phyloP scores from a whole-genome alignment of 2,797 vertebrate genomes.

The Sebastes kiyomatsui region DNA sequence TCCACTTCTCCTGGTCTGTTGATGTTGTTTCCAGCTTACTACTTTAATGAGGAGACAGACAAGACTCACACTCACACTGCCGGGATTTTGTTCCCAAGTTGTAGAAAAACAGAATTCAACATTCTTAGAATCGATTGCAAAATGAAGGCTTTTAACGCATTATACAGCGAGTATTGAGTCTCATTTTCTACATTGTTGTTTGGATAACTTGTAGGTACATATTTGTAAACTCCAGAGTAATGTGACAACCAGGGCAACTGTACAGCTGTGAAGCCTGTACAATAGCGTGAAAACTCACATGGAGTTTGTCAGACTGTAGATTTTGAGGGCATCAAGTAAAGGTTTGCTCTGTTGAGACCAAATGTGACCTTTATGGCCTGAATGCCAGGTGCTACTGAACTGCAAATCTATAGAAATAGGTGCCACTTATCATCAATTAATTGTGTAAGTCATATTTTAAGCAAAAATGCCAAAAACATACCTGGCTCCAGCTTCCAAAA shows the following conservation, averaged over 20 bases:
- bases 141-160: neutral
- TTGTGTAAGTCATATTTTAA: neutral
- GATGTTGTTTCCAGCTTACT: slow-evolving; percentile 17
- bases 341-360: neutral
- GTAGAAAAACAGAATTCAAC: neutral
- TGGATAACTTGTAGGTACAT: neutral
- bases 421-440: neutral
- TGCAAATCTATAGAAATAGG: neutral
- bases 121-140: neutral
- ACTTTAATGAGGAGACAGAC: slow-evolving; percentile 36
- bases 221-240: neutral
- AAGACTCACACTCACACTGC: neutral
- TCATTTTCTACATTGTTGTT: no score
- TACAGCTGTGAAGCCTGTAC: neutral
- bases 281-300: neutral
- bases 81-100: neutral
- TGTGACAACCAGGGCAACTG: neutral
- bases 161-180: neutral
- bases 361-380: neutral
- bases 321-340: neutral
- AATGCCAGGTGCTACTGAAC: neutral
- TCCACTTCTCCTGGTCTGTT: slow-evolving; percentile 37
- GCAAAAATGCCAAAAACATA: neutral
- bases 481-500: neutral
- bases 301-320: neutral